Evolutionary conservation across 2,113 vertebrate species (phyloP).

Genomic region (Boleophthalmus pectinirostris): DNA sequence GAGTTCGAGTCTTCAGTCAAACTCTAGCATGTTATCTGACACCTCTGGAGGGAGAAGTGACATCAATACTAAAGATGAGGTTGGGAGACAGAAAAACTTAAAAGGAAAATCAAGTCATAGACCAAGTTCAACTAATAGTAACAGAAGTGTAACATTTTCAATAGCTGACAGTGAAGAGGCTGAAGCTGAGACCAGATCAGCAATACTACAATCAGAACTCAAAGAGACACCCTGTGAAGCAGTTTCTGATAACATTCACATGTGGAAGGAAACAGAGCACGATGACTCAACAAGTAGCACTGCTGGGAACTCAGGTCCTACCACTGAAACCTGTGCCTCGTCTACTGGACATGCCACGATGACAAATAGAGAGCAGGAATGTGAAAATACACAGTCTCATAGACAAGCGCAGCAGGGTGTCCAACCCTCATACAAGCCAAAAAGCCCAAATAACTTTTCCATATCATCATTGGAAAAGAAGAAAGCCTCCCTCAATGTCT

Average conservation of each 20-base stretch:
- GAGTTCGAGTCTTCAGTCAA: conserved; percentile 73
- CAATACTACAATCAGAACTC: conserved; percentile 43
- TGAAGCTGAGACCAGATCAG: conserved; percentile 44
- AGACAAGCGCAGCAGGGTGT: conserved; percentile 61
- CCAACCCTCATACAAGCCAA: conserved; percentile 61
- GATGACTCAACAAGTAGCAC: conserved; percentile 64
- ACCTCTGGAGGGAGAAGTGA: conserved; percentile 54
- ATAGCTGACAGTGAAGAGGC: conserved; percentile 47
- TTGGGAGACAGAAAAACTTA: conserved; percentile 39
- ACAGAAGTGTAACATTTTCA: conserved; percentile 53
- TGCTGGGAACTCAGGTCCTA: conserved; percentile 47
- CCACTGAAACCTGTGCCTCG: conserved; percentile 40
- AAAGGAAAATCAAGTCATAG: conserved; percentile 33
- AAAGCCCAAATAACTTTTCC: conserved; percentile 70
- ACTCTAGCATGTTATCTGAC: conserved; percentile 76
- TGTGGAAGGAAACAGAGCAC: conserved; percentile 30
- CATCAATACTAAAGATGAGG: conserved; percentile 32
- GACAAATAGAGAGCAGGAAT: conserved; percentile 63
- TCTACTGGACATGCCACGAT: conserved; percentile 30
- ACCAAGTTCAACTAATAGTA: conserved; percentile 58
- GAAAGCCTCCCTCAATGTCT: conserved; percentile 62
- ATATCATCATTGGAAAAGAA: conserved; percentile 66
- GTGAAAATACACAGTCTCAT: conserved; percentile 48
- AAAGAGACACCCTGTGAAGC: conserved; percentile 33
- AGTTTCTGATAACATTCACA: conserved; percentile 44